Evolutionary conservation across 2,888 invertebrate species (phyloP), one percentile per base, ranked within the genome.

Genomic region (Lysandra bellargus): DNA sequence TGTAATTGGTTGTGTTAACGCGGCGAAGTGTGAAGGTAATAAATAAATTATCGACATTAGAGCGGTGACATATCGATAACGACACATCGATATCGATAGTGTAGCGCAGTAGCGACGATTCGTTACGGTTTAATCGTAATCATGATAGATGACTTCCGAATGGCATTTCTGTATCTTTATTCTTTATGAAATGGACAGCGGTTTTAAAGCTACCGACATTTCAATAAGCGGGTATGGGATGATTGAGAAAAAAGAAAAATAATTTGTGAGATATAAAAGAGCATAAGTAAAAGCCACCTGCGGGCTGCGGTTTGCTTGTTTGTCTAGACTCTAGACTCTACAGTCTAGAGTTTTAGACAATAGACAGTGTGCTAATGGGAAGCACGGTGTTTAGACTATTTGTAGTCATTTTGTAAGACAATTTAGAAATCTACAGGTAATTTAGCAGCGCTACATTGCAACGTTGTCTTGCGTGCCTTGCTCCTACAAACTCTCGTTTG

Each of bases 1-100:
- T 91, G 89, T 91, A 92, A 91, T 91, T 88, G 89, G 91, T 91
- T 90, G 89, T 86, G 87, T 81, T 82, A 83, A 83, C 80, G 81
- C 75, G 81, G 86, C 84, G 87, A 88, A 89, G 86, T 84, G 83
- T 78, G 75, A 76, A 53, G 14, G 57, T 53, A 53, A 76, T 76
- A 76, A 76, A 76, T 75, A 78, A 30, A 49, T 69, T 79, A 80
- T 78, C 9, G 61, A 76, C 80, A 76, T 75, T 76, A 76, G 53
- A 12, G 53, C 14, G 30, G 23, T 53, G 76, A 76, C 53, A 53
- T 30, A 57, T 76, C 76, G 30, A 76, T 76, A 6, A 44, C n/a
- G 44, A 49, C 44, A 23, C 44, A 30, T 76, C 76, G 53, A 53
- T 75, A 49, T 76, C 76, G 53, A 53, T 57, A 53, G 33, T 76